These are phyloP conservation scores for Neomonachus schauinslandi DNA, from an alignment of 2,113 vertebrate genomes.

Conservation along the genomic window DNA sequence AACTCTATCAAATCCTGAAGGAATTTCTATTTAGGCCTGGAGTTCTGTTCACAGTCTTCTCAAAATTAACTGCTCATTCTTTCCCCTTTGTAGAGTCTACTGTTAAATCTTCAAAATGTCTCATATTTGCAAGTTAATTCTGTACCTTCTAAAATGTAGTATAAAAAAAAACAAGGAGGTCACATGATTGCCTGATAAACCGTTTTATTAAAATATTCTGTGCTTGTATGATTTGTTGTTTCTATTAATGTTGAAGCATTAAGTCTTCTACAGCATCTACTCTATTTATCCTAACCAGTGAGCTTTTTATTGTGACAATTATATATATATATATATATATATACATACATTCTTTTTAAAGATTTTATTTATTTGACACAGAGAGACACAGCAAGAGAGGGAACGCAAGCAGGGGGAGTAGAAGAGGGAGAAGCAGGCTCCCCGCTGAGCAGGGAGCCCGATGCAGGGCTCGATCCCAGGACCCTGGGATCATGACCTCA, in stretches of 20 bases:
- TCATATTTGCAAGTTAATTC: neutral
- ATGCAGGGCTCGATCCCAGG: too few relatives aligned
- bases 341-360: too few relatives aligned
- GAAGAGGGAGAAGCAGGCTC: too few relatives aligned
- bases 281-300: neutral
- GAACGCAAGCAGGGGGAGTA: too few relatives aligned
- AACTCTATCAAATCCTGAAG: neutral
- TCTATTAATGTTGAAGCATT: neutral
- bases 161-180: neutral
- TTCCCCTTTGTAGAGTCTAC: neutral
- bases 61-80: conserved; percentile 18
- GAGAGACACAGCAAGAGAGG: too few relatives aligned
- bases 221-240: neutral
- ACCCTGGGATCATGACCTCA: too few relatives aligned
- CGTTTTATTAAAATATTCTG: neutral
- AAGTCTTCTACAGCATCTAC: neutral
- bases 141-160: neutral
- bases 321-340: neutral
- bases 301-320: neutral
- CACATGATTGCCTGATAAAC: neutral
- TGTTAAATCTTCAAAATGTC: neutral
- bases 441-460: too few relatives aligned
- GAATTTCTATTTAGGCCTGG: neutral
- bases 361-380: too few relatives aligned
- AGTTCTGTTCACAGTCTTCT: neutral